Percentiles rank a stretch among this genome's conserved stretches.
phyloP scores from a whole-genome alignment of 2,113 vertebrate genomes.

The Sander lucioperca region DNA sequence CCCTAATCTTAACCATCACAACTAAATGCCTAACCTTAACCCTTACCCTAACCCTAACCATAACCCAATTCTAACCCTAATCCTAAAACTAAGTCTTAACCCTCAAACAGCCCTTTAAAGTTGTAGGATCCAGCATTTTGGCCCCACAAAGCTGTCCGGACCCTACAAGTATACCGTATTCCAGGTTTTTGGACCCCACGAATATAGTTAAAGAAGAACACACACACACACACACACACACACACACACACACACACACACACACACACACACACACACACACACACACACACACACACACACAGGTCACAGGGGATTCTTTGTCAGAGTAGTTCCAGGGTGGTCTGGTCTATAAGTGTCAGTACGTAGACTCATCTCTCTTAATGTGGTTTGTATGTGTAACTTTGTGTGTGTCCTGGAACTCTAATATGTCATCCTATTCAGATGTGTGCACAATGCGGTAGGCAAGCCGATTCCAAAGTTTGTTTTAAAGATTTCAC shows the following conservation, averaged over 20 bases:
- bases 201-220: not conserved
- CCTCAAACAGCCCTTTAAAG: no score
- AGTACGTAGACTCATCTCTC: slow-evolving; percentile 57
- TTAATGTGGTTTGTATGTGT: slow-evolving; percentile 60
- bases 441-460: slow-evolving; percentile 5
- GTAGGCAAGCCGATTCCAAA: not conserved
- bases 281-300: slow-evolving; percentile 44
- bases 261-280: slow-evolving; percentile 53
- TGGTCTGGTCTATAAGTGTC: slow-evolving; percentile 70
- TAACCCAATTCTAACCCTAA: no score
- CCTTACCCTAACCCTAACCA: no score
- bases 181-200: no score
- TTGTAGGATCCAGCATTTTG: no score
- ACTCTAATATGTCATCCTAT: slow-evolving; percentile 1
- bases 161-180: no score
- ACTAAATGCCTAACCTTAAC: no score
- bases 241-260: slow-evolving; percentile 22
- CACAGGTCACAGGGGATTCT: slow-evolving; percentile 40
- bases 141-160: no score
- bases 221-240: slow-evolving; percentile 19
- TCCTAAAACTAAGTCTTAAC: no score
- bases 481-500: slow-evolving; percentile 4
- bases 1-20: no score
- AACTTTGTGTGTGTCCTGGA: slow-evolving; percentile 56
- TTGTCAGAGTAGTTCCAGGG: slow-evolving; percentile 68